Base-by-base conservation (phyloP, 1,140 invertebrate genomes). In the Euglossa dilemma region DNA sequence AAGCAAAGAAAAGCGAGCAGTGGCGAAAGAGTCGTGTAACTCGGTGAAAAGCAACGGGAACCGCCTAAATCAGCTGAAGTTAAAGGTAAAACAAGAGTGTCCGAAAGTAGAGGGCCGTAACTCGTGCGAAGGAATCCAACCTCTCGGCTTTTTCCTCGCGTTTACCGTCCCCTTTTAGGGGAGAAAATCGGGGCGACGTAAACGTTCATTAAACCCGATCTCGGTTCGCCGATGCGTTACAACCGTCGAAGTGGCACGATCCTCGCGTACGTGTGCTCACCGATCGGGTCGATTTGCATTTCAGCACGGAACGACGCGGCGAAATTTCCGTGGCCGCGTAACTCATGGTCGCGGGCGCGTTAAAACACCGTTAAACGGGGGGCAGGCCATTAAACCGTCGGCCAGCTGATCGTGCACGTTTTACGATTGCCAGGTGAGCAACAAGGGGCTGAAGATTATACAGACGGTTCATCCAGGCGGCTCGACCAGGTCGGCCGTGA, bases 371-470 rank as follows among this genome's bases (percentile, higher is more conserved):
- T 75, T 76, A 83, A 84, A 69, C 61, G 28, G 7, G 12, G 11
- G 20, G 23, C 45, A 18, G 43, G n/a, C 50, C 2, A 12, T 69
- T 45, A 50, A 50, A n/a, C 4, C 36, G 23, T 7, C 28, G 54
- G 45, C 52, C 47, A 72, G 45, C 57, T 85, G 81, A 87, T 83
- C 74, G 70, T 61, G 47, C 66, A 70, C 28, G 18, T 69, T 77
- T 82, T 73, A 47, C 77, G 54, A 66, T 83, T 52, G 50, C 14
- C 96, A 98, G 95, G 97, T 99, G 47, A 98, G 98, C 89, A 96
- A 97, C 91, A 98, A 98, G 95, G 98, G 98, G 43, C 93, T 99
- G 87, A 99, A 99, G 94, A 98, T 99, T 81, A 96, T 99, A 77
- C 98, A 99, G 94, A 96, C 96, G 89, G 95, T 96, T 74, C 95